Percentiles rank a stretch among this genome's conserved stretches.
phyloP scores from a whole-genome alignment of 1,140 invertebrate species.

The Drosophila oshimai region DNA sequence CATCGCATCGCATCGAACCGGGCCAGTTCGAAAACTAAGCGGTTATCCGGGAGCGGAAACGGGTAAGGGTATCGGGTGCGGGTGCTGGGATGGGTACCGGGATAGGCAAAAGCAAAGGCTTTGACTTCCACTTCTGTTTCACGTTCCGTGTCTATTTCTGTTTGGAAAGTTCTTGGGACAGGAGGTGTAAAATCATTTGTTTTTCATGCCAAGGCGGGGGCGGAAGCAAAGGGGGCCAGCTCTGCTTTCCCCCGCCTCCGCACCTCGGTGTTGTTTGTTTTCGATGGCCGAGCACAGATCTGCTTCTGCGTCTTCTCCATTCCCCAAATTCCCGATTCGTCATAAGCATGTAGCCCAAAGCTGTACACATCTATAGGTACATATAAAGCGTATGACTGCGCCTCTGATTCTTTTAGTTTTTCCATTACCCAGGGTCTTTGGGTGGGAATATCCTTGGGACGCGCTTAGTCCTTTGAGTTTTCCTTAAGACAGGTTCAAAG shows the following conservation, averaged over 20 bases:
- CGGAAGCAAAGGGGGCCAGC: constrained; percentile 3
- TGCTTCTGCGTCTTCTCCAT: constrained; percentile 35
- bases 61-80: constrained; percentile 2
- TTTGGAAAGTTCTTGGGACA: background rate
- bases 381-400: background rate
- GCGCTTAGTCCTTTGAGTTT: too few species aligned
- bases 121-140: background rate
- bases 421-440: background rate
- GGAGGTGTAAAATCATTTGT: constrained; percentile 9
- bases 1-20: too few species aligned
- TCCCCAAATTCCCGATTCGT: constrained; percentile 37
- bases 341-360: constrained; percentile 35
- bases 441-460: background rate
- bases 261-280: constrained; percentile 24
- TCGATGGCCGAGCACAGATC: constrained; percentile 23
- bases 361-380: constrained; percentile 17
- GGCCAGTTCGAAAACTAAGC: constrained; percentile 1
- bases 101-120: too few species aligned
- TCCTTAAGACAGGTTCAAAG: too few species aligned
- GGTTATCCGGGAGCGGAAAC: constrained; percentile 3
- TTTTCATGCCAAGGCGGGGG: constrained; percentile 4
- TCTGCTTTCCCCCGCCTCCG: background rate
- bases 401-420: background rate
- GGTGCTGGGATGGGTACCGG: too few species aligned
- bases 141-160: background rate